Evolutionary conservation across 2,888 invertebrate genomes (phyloP).

Genomic region (Drosophila barbarae): DNA sequence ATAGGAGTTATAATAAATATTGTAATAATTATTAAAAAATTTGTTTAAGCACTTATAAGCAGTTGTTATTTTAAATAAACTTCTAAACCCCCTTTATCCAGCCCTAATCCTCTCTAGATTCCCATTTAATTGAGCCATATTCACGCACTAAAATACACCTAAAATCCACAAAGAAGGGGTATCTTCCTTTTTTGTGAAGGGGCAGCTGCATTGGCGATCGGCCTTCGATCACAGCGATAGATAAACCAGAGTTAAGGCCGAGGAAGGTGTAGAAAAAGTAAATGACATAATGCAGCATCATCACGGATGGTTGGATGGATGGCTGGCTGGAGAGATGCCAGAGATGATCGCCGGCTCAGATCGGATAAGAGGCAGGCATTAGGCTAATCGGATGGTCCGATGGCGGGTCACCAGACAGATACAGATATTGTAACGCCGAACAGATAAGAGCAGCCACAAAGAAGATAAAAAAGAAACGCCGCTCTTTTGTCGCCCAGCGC

Average conservation of each 20-base stretch:
- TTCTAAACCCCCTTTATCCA: not conserved
- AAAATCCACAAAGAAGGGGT: slow-evolving; percentile 15
- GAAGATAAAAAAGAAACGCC: slow-evolving; percentile 46
- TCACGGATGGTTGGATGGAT: slow-evolving; percentile 29
- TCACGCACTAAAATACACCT: not conserved
- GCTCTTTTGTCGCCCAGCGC: slow-evolving; percentile 53
- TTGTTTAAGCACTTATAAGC: too few relatives aligned
- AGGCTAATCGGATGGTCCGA: slow-evolving; percentile 71
- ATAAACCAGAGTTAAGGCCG: slow-evolving; percentile 38
- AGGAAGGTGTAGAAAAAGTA: slow-evolving; percentile 64
- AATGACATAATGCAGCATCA: slow-evolving; percentile 74
- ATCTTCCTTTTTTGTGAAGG: slow-evolving; percentile 9
- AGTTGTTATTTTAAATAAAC: not conserved
- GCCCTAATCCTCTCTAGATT: slow-evolving; percentile 13
- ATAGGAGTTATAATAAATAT: too few relatives aligned
- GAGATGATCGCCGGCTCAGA: slow-evolving; percentile 25
- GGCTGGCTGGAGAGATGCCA: slow-evolving; percentile 8
- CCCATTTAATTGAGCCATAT: slow-evolving; percentile 22
- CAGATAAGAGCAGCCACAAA: slow-evolving; percentile 34
- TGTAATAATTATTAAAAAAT: too few relatives aligned
- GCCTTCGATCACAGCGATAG: slow-evolving; percentile 45
- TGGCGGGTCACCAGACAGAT: slow-evolving; percentile 28
- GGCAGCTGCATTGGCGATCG: slow-evolving; percentile 55
- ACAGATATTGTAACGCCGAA: slow-evolving; percentile 39
- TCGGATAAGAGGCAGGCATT: slow-evolving; percentile 53